Evolutionary conservation across 2,888 invertebrate genomes (phyloP), one percentile per base, ranked within the genome.

Genomic region (Heliconius ethilla): DNA sequence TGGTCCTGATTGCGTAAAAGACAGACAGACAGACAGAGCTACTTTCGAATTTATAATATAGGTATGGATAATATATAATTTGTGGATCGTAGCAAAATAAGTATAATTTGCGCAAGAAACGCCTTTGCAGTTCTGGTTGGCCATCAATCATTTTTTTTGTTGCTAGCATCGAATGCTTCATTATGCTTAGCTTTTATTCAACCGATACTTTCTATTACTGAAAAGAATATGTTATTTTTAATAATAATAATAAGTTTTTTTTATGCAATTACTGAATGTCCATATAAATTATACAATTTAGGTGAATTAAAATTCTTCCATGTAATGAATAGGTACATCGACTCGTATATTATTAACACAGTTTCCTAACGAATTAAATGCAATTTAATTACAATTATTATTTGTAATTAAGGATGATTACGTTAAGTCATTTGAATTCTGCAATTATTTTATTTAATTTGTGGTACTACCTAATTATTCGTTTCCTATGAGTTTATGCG

Each of bases 71-170:
- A 37, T 40, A 18, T 40, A 18, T 75, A 59, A 59, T 74, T 78
- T 25, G 59, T 74, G 29, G 66, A 66, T 37, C n/a, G 40, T 9
- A 5, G 15, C 33, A 33, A 69, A 75, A 33, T 55, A 72, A 62
- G 66, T 75, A 78, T 80, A 81, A 80, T 81, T 82, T 79, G 80
- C 67, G 74, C 55, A 65, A 75, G 69, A 51, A 66, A 77, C 79
- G 79, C 77, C 70, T 75, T 76, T 77, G 59, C 25, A 65, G 72
- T 76, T 77, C 45, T 45, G 45, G 62, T 59, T 37, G 51, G 59
- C 66, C 80, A 83, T 83, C 82, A 82, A 83, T 83, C 82, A 83
- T 79, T 81, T 81, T 83, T 82, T 82, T 82, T 82, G 79, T 80
- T 29, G 45, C 76, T 65, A 13, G 13, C 27, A 79, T 73, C 75